Evolutionary conservation across 2,797 vertebrate genomes (phyloP), one percentile per base, ranked within the genome.

Genomic region (Alectoris magna): DNA sequence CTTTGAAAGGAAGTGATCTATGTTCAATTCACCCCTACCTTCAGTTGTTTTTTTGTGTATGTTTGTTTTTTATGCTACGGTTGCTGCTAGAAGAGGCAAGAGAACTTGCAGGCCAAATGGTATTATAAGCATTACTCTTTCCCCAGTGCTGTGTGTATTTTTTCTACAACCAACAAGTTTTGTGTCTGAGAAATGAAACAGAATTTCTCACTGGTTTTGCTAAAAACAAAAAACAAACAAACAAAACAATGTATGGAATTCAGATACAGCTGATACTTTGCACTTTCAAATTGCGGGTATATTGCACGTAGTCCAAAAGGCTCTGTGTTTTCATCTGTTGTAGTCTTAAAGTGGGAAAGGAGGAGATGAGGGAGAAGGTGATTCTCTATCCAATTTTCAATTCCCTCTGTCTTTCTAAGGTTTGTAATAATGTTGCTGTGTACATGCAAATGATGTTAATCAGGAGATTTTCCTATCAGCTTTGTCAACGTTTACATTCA

Each of bases 401-500:
- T 95, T 83, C 27, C 64, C 85, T 90, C 79, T 94, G 82, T 91
- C 90, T 96, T 91, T 51, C 66, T 73, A 89, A 87, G 94, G 82
- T 87, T 87, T 88, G 81, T 91, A 90, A 87, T 92, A 89, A 90
- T 85, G 75, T 79, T 88, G 88, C 89, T 96, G 83, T 93, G 83
- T 96, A 94, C 94, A 92, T 92, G 94, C 94, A 96, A 96, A 94
- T 94, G 95, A 90, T 97, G 95, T 95, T 97, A 97, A 97, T 98
- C 96, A 92, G 95, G 93, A 96, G 86, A 94, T 97, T 97, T 96
- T 97, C 53, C 11, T 97, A 95, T 96, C 94, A 95, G 93, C 97
- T 95, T 97, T 97, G 96, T 97, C 97, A 97, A 98, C 97, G 97
- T 97, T 97, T 98, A 98, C 94, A 96, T 97, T 97, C 97, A 96